Conservation (phyloP, 2,888 invertebrate species). For the Bursaphelenchus okinawaensis region DNA sequence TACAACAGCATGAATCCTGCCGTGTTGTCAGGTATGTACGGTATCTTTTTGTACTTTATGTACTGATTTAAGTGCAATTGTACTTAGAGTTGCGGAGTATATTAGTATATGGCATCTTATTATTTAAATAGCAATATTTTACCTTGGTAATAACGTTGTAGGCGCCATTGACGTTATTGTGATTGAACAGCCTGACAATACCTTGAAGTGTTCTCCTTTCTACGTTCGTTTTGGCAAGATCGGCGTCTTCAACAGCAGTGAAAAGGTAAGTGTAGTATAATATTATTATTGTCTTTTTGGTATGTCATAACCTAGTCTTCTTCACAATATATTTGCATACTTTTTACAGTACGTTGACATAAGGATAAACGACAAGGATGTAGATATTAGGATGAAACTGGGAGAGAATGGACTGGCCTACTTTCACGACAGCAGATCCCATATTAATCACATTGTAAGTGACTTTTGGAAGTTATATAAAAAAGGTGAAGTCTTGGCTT, state of each 20-base stretch:
- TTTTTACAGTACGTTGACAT: constrained; percentile 78
- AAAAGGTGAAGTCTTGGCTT: no score
- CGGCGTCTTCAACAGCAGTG: constrained; percentile 1
- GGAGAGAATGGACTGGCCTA: constrained; percentile 98
- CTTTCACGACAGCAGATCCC: constrained; percentile 71
- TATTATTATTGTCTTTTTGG: no score
- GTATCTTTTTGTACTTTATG: neutral
- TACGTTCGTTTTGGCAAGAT: constrained; percentile 76
- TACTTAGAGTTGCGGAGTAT: no score
- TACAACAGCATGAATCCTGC: constrained; percentile 97
- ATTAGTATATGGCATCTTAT: no score
- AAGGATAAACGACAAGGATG: constrained; percentile 81
- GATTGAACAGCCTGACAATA: constrained; percentile 91
- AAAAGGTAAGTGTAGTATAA: neutral
- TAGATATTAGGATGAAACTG: constrained; percentile 76
- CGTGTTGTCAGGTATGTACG: constrained; percentile 74
- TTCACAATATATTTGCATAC: neutral
- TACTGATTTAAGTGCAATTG: no score
- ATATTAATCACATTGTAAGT: no score
- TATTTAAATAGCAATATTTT: no score
- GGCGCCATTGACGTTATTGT: constrained; percentile 92
- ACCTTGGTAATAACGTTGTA: constrained; percentile 25
- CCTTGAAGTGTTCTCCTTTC: constrained; percentile 89
- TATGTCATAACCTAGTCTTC: no score
- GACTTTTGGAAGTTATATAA: no score